These are phyloP conservation scores for Ptiloglossa arizonensis DNA, from an alignment of 1,140 invertebrate species.

Conservation along the genomic window DNA sequence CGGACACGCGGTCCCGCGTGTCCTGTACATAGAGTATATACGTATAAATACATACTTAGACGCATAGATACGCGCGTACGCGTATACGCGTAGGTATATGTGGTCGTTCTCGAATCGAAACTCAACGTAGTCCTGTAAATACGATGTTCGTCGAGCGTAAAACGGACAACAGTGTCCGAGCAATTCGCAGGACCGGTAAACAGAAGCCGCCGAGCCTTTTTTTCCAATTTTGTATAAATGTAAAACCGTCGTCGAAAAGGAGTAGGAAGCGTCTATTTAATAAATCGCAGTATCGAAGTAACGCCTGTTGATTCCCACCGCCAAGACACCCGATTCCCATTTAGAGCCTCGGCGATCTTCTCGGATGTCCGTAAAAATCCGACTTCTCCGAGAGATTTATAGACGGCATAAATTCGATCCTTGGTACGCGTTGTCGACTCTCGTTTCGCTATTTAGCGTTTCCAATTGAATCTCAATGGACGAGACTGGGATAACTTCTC, in stretches of 20 bases:
- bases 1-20: background rate
- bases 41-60: too few relatives aligned
- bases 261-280: slow-evolving; percentile 73
- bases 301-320: background rate
- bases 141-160: slow-evolving; percentile 11
- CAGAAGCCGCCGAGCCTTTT: slow-evolving; percentile 6
- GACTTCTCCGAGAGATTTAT: background rate
- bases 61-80: too few relatives aligned
- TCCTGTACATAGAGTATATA: slow-evolving; percentile 61
- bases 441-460: background rate
- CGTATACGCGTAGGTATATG: too few relatives aligned
- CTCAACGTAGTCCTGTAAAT: slow-evolving; percentile 47
- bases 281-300: slow-evolving; percentile 59
- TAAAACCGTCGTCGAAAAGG: slow-evolving; percentile 65
- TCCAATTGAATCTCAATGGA: background rate
- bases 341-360: background rate
- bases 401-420: background rate
- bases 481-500: background rate
- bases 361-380: background rate
- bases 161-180: background rate
- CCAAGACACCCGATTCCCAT: background rate
- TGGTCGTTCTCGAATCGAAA: slow-evolving; percentile 3
- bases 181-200: background rate
- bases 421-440: background rate
- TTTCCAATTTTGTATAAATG: slow-evolving; percentile 79